Conservation (phyloP, 2,888 invertebrate genomes). For the Cephus pulcher region DNA sequence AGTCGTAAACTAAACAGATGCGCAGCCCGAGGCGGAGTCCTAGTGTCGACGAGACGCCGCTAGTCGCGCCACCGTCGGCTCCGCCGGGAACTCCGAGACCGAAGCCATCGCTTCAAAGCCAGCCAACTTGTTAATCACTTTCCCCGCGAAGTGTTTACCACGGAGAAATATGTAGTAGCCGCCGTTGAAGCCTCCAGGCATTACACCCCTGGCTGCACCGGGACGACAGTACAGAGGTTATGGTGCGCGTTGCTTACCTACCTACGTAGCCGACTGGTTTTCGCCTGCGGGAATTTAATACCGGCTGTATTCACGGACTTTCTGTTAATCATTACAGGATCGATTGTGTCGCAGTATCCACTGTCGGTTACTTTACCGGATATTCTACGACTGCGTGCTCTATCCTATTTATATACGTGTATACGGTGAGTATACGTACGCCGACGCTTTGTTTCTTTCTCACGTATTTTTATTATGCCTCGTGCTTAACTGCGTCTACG, state of each 20-base stretch:
- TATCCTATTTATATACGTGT: too few relatives aligned
- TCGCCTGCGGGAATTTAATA: background rate
- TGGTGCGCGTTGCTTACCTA: background rate
- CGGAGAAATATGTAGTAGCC: constrained; percentile 37
- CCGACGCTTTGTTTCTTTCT: background rate
- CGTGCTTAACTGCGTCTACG: background rate
- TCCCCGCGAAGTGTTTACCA: constrained; percentile 44
- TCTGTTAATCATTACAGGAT: background rate
- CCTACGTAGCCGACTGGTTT: background rate
- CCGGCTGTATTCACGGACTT: background rate
- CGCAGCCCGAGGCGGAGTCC: constrained; percentile 20
- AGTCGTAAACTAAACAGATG: constrained; percentile 31
- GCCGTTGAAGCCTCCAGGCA: background rate
- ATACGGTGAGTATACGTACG: background rate
- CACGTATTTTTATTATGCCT: background rate
- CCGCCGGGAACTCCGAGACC: constrained; percentile 8
- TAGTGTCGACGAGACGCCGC: constrained; percentile 23
- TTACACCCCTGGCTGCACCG: background rate
- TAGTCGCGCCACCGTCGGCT: constrained; percentile 7
- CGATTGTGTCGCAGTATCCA: background rate
- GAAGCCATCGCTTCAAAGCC: constrained; percentile 15
- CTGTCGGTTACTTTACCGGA: background rate
- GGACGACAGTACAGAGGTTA: background rate
- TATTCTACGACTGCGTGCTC: background rate
- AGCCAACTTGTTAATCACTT: constrained; percentile 46